These are phyloP conservation scores for Glomeris maerens DNA, from an alignment of 1,140 invertebrate species.

Conservation along the genomic window DNA sequence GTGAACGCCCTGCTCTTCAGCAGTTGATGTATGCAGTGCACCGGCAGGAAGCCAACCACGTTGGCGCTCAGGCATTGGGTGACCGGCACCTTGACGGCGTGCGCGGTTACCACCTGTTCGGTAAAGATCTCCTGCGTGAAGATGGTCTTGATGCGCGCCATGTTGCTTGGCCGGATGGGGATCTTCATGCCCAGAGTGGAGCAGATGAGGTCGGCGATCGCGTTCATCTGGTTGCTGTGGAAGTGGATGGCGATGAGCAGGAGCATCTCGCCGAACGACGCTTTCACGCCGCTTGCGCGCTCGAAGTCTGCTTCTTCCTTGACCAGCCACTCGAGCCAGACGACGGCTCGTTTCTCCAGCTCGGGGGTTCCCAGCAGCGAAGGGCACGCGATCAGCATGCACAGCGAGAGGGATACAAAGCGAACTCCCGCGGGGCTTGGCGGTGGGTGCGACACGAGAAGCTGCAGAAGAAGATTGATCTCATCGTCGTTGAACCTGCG, in stretches of 20 bases:
- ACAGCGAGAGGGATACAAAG: conserved; percentile 83
- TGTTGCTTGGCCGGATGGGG: conserved; percentile 73
- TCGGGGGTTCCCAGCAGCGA: conserved; percentile 59
- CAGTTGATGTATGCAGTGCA: conserved; percentile 93
- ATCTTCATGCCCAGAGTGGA: conserved; percentile 91
- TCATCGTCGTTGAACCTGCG: conserved; percentile 80
- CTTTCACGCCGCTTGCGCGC: conserved; percentile 25
- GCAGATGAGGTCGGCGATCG: conserved; percentile 84
- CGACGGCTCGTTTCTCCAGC: conserved; percentile 75
- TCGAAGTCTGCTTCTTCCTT: conserved; percentile 65
- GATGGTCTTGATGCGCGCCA: conserved; percentile 81
- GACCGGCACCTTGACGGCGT: conserved; percentile 90
- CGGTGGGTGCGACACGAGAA: conserved; percentile 80
- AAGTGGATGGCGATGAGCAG: conserved; percentile 93
- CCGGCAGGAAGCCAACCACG: conserved; percentile 81
- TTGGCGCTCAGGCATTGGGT: conserved; percentile 76
- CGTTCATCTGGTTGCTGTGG: conserved; percentile 79
- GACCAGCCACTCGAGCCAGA: conserved; percentile 89
- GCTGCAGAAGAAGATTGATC: conserved; percentile 59
- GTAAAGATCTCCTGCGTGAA: conserved; percentile 96
- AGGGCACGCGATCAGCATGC: conserved; percentile 88
- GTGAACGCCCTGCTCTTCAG: conserved; percentile 88
- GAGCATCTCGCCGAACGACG: conserved; percentile 83
- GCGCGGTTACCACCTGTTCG: conserved; percentile 83
- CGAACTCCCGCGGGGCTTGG: conserved; percentile 73